phyloP scores from a whole-genome alignment of 35 echinoderm and acorn worm genomes.

The Ptychodera flava region DNA sequence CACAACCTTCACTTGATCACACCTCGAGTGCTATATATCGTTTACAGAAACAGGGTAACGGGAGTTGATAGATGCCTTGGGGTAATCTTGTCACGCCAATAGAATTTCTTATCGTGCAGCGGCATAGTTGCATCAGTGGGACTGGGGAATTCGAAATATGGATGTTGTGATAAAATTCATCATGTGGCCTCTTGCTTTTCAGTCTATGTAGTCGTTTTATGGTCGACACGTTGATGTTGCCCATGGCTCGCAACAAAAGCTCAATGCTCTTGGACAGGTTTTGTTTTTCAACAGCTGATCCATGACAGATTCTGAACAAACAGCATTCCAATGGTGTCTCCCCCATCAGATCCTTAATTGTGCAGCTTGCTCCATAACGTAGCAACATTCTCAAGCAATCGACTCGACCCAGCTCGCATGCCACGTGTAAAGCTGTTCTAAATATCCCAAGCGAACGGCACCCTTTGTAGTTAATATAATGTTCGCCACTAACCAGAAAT shows the following conservation, averaged over 20 bases:
- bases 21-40: background rate
- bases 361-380: background rate
- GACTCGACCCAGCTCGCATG: background rate
- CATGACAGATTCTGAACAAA: background rate
- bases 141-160: background rate
- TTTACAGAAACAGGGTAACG: background rate
- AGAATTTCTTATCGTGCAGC: background rate
- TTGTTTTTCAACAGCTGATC: background rate
- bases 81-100: background rate
- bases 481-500: background rate
- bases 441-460: background rate
- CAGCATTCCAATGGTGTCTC: background rate
- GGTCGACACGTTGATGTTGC: background rate
- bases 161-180: background rate
- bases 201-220: background rate
- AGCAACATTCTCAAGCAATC: background rate
- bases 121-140: background rate
- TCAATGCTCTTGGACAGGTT: background rate
- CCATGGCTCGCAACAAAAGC: background rate
- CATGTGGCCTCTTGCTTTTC: background rate
- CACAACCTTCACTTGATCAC: too few species aligned
- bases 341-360: background rate
- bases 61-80: background rate
- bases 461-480: background rate
- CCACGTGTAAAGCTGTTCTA: background rate